phyloP scores from a whole-genome alignment of 2,113 vertebrate genomes.

The Holacanthus passer region DNA sequence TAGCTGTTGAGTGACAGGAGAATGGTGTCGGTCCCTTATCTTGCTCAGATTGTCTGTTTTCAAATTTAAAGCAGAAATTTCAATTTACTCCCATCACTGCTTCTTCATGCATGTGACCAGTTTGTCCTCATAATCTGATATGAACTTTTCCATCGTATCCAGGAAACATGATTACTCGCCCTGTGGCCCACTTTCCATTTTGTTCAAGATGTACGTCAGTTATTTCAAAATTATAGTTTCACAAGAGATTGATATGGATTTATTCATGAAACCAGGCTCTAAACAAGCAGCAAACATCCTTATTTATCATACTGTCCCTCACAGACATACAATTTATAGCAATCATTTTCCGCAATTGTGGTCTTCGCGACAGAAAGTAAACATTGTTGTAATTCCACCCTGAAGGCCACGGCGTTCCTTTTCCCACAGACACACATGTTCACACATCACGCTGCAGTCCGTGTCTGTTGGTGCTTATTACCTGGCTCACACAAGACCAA shows the following conservation, averaged over 20 bases:
- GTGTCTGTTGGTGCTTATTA: constrained; percentile 3
- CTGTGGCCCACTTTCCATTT: background rate
- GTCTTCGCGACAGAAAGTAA: constrained; percentile 30
- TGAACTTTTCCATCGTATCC: constrained; percentile 16
- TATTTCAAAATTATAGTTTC: constrained; percentile 46
- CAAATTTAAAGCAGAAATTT: background rate
- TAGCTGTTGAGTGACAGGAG: background rate
- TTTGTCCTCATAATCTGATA: background rate
- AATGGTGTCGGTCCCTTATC: background rate
- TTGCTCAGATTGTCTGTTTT: background rate
- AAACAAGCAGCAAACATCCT: constrained; percentile 23
- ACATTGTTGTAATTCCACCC: constrained; percentile 14
- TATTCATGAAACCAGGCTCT: constrained; percentile 57
- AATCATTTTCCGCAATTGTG: constrained; percentile 29
- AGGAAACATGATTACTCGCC: background rate
- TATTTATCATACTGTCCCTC: constrained; percentile 31
- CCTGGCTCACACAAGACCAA: background rate
- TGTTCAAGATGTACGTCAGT: constrained; percentile 6
- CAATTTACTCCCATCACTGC: background rate
- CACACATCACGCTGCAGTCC: background rate
- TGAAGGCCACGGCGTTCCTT: background rate
- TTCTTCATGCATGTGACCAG: background rate
- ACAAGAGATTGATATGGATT: constrained; percentile 64
- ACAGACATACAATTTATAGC: constrained; percentile 28
- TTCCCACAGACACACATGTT: background rate